A percentile compares a stretch with the other conserved stretches of the same genome.
phyloP scores from a whole-genome alignment of 2,113 vertebrate species.

The Myocastor coypus region DNA sequence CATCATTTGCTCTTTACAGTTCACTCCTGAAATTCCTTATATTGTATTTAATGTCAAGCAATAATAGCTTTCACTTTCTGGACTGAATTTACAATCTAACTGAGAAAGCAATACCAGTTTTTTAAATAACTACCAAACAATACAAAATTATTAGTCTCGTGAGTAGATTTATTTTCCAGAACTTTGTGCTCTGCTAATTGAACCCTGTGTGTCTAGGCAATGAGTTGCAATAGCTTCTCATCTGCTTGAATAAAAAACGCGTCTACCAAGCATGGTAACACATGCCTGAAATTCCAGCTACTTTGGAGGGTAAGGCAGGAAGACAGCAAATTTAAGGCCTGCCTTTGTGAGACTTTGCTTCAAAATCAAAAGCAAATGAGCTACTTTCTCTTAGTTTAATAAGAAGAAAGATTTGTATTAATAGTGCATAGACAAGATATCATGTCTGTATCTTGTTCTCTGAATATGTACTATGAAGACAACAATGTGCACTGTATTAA shows the following conservation, averaged over 20 bases:
- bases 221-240: slow-evolving; percentile 2
- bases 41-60: neutral
- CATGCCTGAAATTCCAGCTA: neutral
- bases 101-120: neutral
- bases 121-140: slow-evolving; percentile 48
- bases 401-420: too few relatives aligned
- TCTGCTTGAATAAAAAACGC: slow-evolving; percentile 13
- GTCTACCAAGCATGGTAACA: neutral
- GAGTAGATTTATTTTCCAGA: neutral
- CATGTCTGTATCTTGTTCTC: too few relatives aligned
- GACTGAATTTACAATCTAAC: slow-evolving; percentile 37
- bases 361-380: neutral
- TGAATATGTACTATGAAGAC: too few relatives aligned
- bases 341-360: neutral
- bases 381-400: too few relatives aligned
- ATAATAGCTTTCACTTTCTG: neutral
- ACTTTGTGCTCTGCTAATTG: neutral
- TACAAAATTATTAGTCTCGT: neutral
- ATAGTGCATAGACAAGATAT: too few relatives aligned
- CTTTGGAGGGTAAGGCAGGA: neutral
- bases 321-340: neutral
- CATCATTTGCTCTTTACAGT: slow-evolving; percentile 1
- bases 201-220: neutral
- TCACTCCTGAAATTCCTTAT: neutral
- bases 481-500: too few relatives aligned